phyloP scores from a whole-genome alignment of 1,140 invertebrate genomes.

The Caenorhabditis briggsae region DNA sequence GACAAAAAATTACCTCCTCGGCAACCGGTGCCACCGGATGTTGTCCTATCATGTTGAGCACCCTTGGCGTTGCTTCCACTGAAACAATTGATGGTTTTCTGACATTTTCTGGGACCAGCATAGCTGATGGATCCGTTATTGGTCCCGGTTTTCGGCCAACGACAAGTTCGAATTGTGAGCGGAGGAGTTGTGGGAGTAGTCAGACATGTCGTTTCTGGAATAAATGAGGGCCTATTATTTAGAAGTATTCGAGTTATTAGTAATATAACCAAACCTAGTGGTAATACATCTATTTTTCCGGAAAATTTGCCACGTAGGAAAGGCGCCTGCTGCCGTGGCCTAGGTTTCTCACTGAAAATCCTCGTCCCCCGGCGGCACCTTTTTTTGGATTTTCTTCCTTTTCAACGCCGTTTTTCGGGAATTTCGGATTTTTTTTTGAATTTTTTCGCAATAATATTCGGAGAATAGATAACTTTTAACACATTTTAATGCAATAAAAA shows the following conservation, averaged over 20 bases:
- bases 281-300: too few species aligned
- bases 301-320: too few species aligned
- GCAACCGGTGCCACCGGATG: conserved; percentile 21
- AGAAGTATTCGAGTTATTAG: background rate
- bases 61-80: background rate
- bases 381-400: too few species aligned
- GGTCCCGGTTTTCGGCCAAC: background rate
- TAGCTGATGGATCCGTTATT: conserved; percentile 55
- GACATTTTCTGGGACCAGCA: conserved; percentile 48
- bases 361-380: too few species aligned
- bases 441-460: too few species aligned
- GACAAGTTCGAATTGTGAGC: background rate
- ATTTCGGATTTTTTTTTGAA: too few species aligned
- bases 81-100: conserved; percentile 26
- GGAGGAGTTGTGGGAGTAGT: conserved; percentile 4
- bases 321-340: too few species aligned
- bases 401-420: too few species aligned
- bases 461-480: too few species aligned
- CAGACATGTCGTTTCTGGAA: conserved; percentile 26
- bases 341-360: too few species aligned
- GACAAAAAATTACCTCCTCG: background rate
- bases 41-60: conserved; percentile 2
- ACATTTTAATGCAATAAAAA: too few species aligned
- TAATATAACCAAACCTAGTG: background rate
- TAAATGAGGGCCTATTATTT: too few species aligned